Base-by-base conservation (phyloP, 1,140 invertebrate species). In the Elymnias hypermnestra region DNA sequence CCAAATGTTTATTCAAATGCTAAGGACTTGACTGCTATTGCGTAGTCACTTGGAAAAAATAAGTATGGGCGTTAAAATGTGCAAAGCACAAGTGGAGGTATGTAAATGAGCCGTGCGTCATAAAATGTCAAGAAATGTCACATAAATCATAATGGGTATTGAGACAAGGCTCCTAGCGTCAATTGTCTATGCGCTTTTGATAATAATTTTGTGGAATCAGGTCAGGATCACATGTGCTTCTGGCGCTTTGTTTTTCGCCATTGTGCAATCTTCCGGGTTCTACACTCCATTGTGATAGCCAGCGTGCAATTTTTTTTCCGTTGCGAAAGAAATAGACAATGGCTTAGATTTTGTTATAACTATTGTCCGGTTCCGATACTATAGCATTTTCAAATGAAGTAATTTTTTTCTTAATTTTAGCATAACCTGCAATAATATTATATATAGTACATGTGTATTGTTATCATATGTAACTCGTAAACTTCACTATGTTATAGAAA, bases 1-100 rank as follows among this genome's bases (percentile, higher is more conserved):
- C 78, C 78, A 85, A 83, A 83, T 83, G 82, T 82, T 70, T 63
- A 75, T 83, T 85, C 62, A 79, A 75, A 83, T 82, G 81, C 69
- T 76, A 85, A 81, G 57, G 60, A 65, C 60, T 51, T 47, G 43
- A 51, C 56, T 41, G 26, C 60, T 63, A 74, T 81, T 78, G 71
- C 76, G 68, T 48, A 71, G 65, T 72, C 51, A 45, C 48, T 62
- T 70, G 52, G 54, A 78, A 82, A 77, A 84, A 83, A 78, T 65
- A 36, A 53, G 60, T 55, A 58, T 59, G 55, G 61, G 53, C 63
- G 58, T 69, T 73, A 51, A 78, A 83, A 83, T 83, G 72, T 83
- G 79, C 76, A 82, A 73, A 56, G 73, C 76, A 83, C 59, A 81
- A 77, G 76, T 72, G 57, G 48, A 62, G 52, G 62, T 81, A 85